These are phyloP conservation scores for Gonatopus flavifemur DNA, from an alignment of 1,140 invertebrate genomes.

Conservation along the genomic window DNA sequence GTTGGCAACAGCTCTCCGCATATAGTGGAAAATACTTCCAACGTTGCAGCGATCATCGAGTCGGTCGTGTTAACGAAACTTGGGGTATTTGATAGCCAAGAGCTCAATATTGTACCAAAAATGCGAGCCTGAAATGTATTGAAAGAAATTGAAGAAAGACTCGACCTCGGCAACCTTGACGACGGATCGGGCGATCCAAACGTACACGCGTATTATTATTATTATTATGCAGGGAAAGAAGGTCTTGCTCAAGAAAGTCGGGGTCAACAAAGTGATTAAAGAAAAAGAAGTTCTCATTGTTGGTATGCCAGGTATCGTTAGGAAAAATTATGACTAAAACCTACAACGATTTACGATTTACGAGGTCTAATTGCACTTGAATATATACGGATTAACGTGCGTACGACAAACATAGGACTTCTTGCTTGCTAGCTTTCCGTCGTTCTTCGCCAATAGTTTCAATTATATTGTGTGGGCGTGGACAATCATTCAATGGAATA, in stretches of 20 bases:
- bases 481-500: slow-evolving; percentile 31
- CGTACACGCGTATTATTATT: not conserved
- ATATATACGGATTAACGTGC: too few relatives aligned
- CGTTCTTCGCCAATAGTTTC: slow-evolving; percentile 16
- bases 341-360: slow-evolving; percentile 28
- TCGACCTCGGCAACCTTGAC: slow-evolving; percentile 17
- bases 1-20: slow-evolving; percentile 65
- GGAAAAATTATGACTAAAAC: slow-evolving; percentile 37
- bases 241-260: slow-evolving; percentile 13
- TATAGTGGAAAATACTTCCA: slow-evolving; percentile 66
- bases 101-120: slow-evolving; percentile 69
- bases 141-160: slow-evolving; percentile 5
- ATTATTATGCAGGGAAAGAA: not conserved
- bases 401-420: slow-evolving; percentile 19
- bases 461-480: slow-evolving; percentile 34
- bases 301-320: not conserved
- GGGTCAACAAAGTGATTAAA: slow-evolving; percentile 16
- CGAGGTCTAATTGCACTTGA: slow-evolving; percentile 36
- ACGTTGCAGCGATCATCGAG: slow-evolving; percentile 62
- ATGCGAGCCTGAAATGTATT: slow-evolving; percentile 60
- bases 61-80: slow-evolving; percentile 44
- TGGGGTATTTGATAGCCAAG: slow-evolving; percentile 63
- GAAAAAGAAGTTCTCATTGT: not conserved
- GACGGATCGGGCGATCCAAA: slow-evolving; percentile 10
- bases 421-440: not conserved